Base-by-base conservation (phyloP, 53 echinoderm and acorn worm species). In the Antedon mediterranea region DNA sequence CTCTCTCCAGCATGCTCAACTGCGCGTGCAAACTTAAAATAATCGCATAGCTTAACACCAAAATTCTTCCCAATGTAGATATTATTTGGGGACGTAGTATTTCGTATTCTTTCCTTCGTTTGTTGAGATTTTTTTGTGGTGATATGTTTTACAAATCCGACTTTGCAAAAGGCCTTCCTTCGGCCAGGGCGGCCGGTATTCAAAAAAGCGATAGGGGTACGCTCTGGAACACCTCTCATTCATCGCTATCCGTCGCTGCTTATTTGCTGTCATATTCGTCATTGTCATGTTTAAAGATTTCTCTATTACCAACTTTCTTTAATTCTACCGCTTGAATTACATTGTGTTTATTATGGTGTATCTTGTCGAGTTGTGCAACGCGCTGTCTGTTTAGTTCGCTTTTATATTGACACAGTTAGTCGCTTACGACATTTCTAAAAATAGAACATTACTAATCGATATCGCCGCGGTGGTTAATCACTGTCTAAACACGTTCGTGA, bases 11-110 rank as follows among this genome's bases (percentile, higher is more conserved):
- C 15, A 8, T 84, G 84, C 29, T 57, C 77, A 72, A 88, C 81
- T 33, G 80, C 57, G 31, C 83, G 83, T 74, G 80, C 81, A 70
- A 88, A 88, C 73, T 72, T 88, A 72, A 87, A 87, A 41, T 83
- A 72, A 27, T 80, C 72, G 72, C 73, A 75, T 20, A 87, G 73
- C 33, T 74, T 30, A 0, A 83, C 83, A 0, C 77, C 83, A 72
- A 87, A 87, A 70, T 87, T 83, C 28, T 71, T 74, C 20, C 87
- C 83, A 29, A 87, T 75, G 75, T 87, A 87, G 31, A 79, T 57
- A 42, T 85, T 80, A 13, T 74, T 70, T 3, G 85, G 76, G 0
- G 85, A 71, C 26, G 70, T 75, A 3, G 80, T 57, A 11, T 37
- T 37, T 57, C 23, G 14, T 57, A 57, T 57, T 26, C 23, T 8